A percentile compares a stretch with the other conserved stretches of the same genome.
phyloP scores from a whole-genome alignment of 2,888 invertebrate species.

The Troglohyphantes excavatus region DNA sequence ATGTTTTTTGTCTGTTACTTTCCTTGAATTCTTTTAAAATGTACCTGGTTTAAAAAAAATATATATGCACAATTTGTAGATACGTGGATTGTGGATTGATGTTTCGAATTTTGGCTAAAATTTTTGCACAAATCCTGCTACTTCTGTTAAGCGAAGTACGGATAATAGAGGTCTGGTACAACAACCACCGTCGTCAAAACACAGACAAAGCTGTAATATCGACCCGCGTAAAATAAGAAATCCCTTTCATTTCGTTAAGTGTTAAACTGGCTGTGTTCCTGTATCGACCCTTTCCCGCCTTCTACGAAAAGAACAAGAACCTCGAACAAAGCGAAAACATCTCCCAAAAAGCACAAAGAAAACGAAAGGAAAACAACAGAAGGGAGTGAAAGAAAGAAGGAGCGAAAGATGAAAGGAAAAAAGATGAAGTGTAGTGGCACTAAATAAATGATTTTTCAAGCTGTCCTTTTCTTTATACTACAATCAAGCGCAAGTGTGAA shows the following conservation, averaged over 20 bases:
- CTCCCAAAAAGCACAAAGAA: constrained; percentile 37
- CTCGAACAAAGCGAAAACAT: constrained; percentile 69
- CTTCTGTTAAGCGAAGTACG: no score
- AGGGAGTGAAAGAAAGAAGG: not conserved
- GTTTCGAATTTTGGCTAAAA: no score
- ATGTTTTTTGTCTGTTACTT: no score
- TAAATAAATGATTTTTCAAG: constrained; percentile 77
- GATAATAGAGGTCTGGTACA: no score
- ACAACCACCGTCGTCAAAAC: not conserved
- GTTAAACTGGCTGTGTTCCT: constrained; percentile 32
- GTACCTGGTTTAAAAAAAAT: no score
- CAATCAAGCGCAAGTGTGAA: constrained; percentile 60
- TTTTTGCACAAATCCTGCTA: no score
- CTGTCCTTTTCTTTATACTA: constrained; percentile 58
- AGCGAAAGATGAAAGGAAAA: constrained; percentile 11
- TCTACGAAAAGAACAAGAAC: constrained; percentile 36
- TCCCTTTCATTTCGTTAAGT: constrained; percentile 26
- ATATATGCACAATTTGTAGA: no score
- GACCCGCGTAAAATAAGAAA: constrained; percentile 26
- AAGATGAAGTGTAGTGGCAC: constrained; percentile 65
- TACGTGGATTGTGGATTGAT: no score
- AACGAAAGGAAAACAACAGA: not conserved
- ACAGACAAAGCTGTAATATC: not conserved
- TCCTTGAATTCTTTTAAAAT: no score
- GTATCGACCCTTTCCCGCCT: constrained; percentile 27